phyloP scores from a whole-genome alignment of 2,797 vertebrate species.

The Agapornis canus region DNA sequence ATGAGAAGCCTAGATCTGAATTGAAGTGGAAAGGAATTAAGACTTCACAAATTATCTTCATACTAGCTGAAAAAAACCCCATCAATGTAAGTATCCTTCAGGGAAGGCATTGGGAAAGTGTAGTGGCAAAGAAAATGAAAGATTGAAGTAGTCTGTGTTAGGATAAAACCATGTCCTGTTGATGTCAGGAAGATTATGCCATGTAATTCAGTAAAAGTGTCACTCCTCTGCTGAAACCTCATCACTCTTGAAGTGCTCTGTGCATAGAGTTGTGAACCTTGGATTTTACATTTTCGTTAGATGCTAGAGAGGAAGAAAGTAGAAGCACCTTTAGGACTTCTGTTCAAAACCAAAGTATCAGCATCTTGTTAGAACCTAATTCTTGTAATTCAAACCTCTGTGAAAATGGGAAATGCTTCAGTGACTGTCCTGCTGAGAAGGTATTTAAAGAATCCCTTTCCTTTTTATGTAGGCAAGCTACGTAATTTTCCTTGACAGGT shows the following conservation, averaged over 20 bases:
- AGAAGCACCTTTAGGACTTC: neutral
- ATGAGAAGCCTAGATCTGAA: neutral
- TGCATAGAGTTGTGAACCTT: neutral
- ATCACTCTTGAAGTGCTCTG: neutral
- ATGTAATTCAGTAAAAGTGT: neutral
- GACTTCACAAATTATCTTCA: neutral
- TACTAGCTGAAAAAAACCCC: neutral
- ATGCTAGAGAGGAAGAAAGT: neutral
- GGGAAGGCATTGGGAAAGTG: neutral
- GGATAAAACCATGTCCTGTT: neutral
- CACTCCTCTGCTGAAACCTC: neutral
- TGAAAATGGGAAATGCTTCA: neutral
- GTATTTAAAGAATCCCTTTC: neutral
- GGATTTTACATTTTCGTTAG: neutral
- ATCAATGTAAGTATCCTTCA: neutral
- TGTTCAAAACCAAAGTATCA: neutral
- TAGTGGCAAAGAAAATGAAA: neutral
- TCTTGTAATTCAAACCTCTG: neutral
- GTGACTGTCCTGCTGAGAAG: neutral
- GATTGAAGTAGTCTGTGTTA: neutral
- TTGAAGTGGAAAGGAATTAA: neutral
- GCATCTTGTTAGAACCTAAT: neutral
- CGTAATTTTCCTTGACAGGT: neutral
- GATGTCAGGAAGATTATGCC: neutral
- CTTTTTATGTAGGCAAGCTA: neutral